These are phyloP conservation scores for Poeciliopsis infans DNA, from an alignment of 2,797 vertebrate genomes.

Conservation along the genomic window DNA sequence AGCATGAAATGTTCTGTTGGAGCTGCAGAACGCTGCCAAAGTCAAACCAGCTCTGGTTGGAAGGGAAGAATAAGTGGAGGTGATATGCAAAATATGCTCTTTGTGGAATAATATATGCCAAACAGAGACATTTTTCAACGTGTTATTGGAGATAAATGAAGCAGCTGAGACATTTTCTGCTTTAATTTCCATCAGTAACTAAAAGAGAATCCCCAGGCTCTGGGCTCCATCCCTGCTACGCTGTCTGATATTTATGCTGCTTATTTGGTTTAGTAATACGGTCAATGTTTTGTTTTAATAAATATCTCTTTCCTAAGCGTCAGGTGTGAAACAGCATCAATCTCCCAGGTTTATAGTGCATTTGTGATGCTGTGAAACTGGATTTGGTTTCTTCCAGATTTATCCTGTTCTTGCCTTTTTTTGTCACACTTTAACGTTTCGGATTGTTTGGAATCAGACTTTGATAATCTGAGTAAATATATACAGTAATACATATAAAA, in stretches of 20 bases:
- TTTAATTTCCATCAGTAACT: background rate
- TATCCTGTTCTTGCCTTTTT: background rate
- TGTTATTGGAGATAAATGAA: background rate
- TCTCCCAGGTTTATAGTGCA: background rate
- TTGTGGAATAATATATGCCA: background rate
- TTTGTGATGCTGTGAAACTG: background rate
- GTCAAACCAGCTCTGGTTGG: background rate
- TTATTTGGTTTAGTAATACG: background rate
- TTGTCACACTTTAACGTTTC: background rate
- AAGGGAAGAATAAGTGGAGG: background rate
- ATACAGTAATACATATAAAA: background rate
- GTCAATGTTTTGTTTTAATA: background rate
- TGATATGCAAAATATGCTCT: slow-evolving; percentile 4
- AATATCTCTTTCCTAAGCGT: background rate
- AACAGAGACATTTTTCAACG: background rate
- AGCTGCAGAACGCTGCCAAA: background rate
- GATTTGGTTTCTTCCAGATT: background rate
- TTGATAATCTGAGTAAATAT: background rate
- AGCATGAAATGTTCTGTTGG: background rate
- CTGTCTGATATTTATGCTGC: background rate
- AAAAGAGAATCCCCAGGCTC: background rate
- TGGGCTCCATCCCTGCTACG: background rate
- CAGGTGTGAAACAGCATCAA: background rate
- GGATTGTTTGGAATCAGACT: background rate
- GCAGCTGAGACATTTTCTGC: background rate